A percentile compares a stretch with the other conserved stretches of the same genome.
Conservation (phyloP, 2,113 vertebrate genomes). For the Silurus glanis region DNA sequence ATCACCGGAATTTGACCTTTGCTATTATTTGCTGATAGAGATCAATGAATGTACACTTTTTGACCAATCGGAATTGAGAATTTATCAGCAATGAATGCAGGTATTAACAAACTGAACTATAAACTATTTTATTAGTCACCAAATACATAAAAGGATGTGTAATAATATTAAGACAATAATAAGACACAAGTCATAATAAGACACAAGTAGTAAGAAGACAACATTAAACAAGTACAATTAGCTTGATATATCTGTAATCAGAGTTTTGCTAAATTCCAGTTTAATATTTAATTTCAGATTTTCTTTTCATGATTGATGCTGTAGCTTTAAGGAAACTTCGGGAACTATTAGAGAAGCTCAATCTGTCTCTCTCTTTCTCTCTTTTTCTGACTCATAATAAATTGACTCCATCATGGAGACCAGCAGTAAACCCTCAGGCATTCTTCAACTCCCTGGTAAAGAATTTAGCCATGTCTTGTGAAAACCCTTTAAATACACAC, state of each 20-base stretch:
- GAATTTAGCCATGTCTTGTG: constrained; percentile 27
- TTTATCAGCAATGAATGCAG: background rate
- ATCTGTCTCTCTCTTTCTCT: background rate
- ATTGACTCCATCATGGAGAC: background rate
- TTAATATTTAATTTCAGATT: background rate
- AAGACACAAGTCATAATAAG: background rate
- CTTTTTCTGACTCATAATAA: constrained; percentile 17
- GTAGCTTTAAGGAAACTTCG: background rate
- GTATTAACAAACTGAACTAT: background rate
- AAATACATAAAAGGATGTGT: background rate
- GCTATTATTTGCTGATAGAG: background rate
- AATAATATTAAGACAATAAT: background rate
- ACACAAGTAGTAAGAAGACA: background rate
- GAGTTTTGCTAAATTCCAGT: background rate
- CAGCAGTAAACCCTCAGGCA: constrained; percentile 15
- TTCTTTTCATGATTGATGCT: too few relatives aligned
- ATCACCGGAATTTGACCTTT: background rate
- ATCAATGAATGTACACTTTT: background rate
- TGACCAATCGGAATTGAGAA: background rate
- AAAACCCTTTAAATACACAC: constrained; percentile 9
- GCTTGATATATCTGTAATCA: background rate
- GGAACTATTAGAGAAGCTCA: background rate
- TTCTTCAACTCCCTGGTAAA: constrained; percentile 10
- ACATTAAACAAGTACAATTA: background rate
- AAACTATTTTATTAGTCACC: background rate